Evolutionary conservation across 2,797 vertebrate species (phyloP), one percentile per base, ranked within the genome.

Genomic region (Parauchenoglanis ngamensis): DNA sequence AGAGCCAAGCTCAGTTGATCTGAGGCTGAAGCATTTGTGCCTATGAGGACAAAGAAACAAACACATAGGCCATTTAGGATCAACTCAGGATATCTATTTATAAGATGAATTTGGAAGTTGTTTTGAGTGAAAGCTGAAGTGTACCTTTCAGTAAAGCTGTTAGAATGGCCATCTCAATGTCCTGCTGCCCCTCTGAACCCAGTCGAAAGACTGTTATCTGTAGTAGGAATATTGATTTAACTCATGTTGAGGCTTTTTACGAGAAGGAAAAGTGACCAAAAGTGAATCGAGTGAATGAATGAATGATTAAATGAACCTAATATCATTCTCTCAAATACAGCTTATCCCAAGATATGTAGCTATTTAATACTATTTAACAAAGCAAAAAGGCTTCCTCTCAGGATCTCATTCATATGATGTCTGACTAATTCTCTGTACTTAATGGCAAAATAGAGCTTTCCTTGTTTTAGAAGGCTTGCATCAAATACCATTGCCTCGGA

Each of bases 181-280:
- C 98, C 59, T 98, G 97, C 83, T 99, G 98, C 52, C 97, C 97
- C 87, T 99, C 98, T 0, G 97, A 97, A 3, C 98, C 98, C 98
- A 99, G 98, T 89, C 98, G 96, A 92, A 99, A 99, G 85, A 99
- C 98, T 0, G 98, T 99, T 90, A 99, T 98, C 98, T 99, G 77
- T 75, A 91, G 35, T 83, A 73, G 90, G 0, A 89, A 80, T 84
- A 86, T 83, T 83, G 21, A 57, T 21, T 54, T 68, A 52, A 19
- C 77, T 65, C 25, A 52, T 63, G 2, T 15, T 5, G 1, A 85
- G 10, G 46, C 10, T 7, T 5, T 35, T 80, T 25, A 61, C 1
- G 12, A 31, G n/a, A 28, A 49, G n/a, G 10, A 82, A 63, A 61
- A 12, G 56, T 61, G 35, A 44, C 1, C 10, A 40, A 35, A 19